phyloP scores from a whole-genome alignment of 2,797 vertebrate genomes.

The Enoplosus armatus region DNA sequence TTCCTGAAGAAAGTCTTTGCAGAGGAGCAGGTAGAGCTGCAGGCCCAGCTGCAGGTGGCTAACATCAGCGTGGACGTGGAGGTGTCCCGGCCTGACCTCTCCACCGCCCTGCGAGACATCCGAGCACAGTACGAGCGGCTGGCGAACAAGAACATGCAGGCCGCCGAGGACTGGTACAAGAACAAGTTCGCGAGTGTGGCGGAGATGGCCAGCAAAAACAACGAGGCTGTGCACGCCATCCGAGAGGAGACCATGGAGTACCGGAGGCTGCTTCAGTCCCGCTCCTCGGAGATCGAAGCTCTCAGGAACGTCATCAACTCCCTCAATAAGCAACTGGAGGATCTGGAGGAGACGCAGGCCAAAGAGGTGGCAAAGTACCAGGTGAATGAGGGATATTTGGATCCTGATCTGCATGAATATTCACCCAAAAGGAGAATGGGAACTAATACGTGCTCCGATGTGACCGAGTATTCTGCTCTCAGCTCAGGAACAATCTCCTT shows the following conservation, averaged over 20 bases:
- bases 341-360: slow-evolving; percentile 85
- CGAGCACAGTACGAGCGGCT: slow-evolving; percentile 88
- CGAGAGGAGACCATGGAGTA: slow-evolving; percentile 91
- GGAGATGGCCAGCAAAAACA: slow-evolving; percentile 85
- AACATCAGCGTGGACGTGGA: slow-evolving; percentile 84
- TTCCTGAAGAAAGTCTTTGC: slow-evolving; percentile 87
- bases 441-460: no score
- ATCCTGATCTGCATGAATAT: slow-evolving; percentile 4
- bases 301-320: slow-evolving; percentile 87
- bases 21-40: slow-evolving; percentile 84
- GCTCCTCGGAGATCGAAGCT: slow-evolving; percentile 89
- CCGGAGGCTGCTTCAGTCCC: slow-evolving; percentile 86
- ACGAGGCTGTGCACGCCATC: slow-evolving; percentile 86
- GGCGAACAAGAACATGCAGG: slow-evolving; percentile 88
- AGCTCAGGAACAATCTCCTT: not conserved
- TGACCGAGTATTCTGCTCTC: not conserved
- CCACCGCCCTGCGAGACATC: slow-evolving; percentile 87
- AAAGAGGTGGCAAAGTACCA: slow-evolving; percentile 89
- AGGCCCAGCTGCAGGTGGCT: slow-evolving; percentile 83
- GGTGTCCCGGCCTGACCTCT: slow-evolving; percentile 86
- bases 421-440: not conserved
- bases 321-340: slow-evolving; percentile 86
- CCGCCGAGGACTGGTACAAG: slow-evolving; percentile 88
- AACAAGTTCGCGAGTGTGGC: slow-evolving; percentile 86
- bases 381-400: slow-evolving; percentile 72